A percentile compares a stretch with the other conserved stretches of the same genome.
Conservation (phyloP, 2,888 invertebrate species). For the Schrankia costaestrigalis region DNA sequence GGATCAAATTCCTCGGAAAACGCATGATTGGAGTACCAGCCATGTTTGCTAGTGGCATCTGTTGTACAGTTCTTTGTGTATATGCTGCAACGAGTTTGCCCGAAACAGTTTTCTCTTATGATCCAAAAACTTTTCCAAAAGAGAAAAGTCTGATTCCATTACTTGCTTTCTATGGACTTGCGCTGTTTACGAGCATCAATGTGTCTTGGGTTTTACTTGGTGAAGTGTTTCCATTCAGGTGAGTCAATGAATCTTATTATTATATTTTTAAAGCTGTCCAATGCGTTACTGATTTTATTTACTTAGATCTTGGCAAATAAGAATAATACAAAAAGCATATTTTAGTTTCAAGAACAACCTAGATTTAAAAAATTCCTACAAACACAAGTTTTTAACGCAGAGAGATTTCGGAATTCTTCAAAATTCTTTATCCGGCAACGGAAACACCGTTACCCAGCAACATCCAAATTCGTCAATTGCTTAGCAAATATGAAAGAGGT, state of each 20-base stretch:
- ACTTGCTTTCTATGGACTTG: constrained; percentile 59
- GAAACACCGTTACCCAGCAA: too few species aligned
- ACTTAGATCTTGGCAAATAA: too few species aligned
- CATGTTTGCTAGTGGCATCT: constrained; percentile 60
- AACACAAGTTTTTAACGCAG: too few species aligned
- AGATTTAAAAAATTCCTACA: too few species aligned
- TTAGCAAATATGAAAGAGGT: too few species aligned
- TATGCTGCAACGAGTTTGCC: constrained; percentile 61
- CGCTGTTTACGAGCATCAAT: constrained; percentile 63
- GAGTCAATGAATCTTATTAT: not conserved
- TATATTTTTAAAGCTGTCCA: too few species aligned
- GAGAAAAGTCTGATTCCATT: constrained; percentile 63
- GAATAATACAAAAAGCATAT: too few species aligned
- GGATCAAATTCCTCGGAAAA: constrained; percentile 70
- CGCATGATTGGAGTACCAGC: constrained; percentile 69
- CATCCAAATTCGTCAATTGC: too few species aligned
- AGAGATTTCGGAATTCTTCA: too few species aligned
- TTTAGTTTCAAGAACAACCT: too few species aligned
- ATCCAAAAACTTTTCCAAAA: constrained; percentile 56
- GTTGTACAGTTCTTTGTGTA: constrained; percentile 61
- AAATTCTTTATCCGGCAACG: too few species aligned
- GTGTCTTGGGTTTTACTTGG: constrained; percentile 80
- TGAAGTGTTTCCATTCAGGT: constrained; percentile 81
- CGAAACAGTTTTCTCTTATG: constrained; percentile 65
- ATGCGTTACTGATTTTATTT: too few species aligned